These are phyloP conservation scores for Brenthis ino DNA, from an alignment of 2,888 invertebrate genomes.

Conservation along the genomic window DNA sequence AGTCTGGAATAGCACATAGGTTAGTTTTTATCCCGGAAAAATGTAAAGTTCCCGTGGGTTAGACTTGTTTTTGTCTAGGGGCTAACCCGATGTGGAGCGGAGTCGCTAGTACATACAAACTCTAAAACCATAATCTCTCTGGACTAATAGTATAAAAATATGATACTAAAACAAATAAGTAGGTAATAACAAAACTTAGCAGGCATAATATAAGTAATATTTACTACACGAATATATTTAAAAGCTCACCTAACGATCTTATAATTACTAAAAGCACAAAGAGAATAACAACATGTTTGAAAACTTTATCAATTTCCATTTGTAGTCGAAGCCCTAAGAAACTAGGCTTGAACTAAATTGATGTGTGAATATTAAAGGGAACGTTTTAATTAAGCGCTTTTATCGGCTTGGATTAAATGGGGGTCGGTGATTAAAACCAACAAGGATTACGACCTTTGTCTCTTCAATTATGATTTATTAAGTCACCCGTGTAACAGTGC, in stretches of 20 bases:
- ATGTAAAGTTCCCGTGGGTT: too few relatives aligned
- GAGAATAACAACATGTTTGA: not conserved
- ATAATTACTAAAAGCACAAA: not conserved
- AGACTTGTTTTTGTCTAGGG: too few relatives aligned
- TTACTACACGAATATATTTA: not conserved
- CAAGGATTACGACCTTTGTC: conserved; percentile 72
- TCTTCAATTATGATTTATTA: conserved; percentile 72
- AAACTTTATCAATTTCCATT: conserved; percentile 16
- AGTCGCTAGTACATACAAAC: too few relatives aligned
- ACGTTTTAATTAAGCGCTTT: conserved; percentile 73
- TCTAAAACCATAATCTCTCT: too few relatives aligned
- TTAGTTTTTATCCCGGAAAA: too few relatives aligned
- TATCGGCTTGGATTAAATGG: conserved; percentile 65
- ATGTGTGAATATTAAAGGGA: conserved; percentile 37
- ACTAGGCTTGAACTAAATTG: conserved; percentile 36
- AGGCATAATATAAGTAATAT: too few relatives aligned
- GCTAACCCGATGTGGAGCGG: too few relatives aligned
- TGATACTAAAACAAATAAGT: too few relatives aligned
- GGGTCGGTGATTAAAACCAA: conserved; percentile 68
- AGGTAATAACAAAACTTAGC: too few relatives aligned
- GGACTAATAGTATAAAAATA: too few relatives aligned
- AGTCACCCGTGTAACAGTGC: conserved; percentile 45
- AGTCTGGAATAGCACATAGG: too few relatives aligned
- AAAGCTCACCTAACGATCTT: not conserved
- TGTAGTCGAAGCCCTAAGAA: conserved; percentile 21